Evolutionary conservation across 2,888 invertebrate genomes (phyloP).

Genomic region (Erpobdella octoculata): DNA sequence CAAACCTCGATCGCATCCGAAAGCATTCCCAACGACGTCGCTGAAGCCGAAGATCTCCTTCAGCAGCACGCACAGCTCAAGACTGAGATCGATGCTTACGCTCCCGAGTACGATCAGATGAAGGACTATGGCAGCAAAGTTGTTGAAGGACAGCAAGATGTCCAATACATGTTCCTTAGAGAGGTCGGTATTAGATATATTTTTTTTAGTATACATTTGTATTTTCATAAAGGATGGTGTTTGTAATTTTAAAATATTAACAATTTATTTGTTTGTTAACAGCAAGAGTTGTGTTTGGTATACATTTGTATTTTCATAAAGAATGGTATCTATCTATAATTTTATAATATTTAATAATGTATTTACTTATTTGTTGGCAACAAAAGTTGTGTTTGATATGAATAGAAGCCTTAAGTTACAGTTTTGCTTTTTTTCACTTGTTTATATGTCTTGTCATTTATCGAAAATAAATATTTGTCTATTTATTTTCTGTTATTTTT

Average conservation of each 20-base stretch:
- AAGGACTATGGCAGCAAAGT: slow-evolving; percentile 84
- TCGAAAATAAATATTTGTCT: not conserved
- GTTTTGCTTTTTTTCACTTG: slow-evolving; percentile 2
- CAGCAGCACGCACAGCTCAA: slow-evolving; percentile 93
- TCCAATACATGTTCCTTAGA: slow-evolving; percentile 99
- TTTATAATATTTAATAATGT: no score
- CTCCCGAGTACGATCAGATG: slow-evolving; percentile 95
- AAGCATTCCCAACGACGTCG: slow-evolving; percentile 51
- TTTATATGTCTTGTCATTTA: not conserved
- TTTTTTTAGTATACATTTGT: no score
- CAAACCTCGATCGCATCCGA: slow-evolving; percentile 71
- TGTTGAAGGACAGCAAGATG: slow-evolving; percentile 68
- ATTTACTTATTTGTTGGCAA: no score
- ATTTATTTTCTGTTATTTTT: not conserved
- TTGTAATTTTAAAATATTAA: not conserved
- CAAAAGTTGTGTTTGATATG: no score
- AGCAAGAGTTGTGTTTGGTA: not conserved
- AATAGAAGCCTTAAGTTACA: no score
- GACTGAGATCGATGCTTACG: slow-evolving; percentile 98
- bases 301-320: not conserved
- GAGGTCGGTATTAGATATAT: slow-evolving; percentile 60
- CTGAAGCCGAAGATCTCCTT: slow-evolving; percentile 88
- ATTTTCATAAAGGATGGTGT: no score
- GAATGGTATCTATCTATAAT: not conserved
- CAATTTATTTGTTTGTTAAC: not conserved